Base-by-base conservation (phyloP, 2,113 vertebrate species). In the Ammospiza nelsoni region DNA sequence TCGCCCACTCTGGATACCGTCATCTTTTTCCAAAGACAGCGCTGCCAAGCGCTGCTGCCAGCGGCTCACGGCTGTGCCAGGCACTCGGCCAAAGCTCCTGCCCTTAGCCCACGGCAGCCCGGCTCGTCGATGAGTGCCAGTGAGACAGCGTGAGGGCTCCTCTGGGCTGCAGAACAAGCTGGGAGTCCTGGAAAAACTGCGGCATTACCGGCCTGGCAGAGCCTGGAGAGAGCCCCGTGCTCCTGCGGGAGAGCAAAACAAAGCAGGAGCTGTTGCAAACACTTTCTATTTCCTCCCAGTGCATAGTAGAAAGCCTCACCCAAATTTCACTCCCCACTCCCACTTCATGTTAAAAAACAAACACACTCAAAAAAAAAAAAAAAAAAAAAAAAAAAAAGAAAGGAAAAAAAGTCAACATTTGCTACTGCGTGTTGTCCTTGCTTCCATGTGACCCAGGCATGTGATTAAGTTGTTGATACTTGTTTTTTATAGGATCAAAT, bases 381-480 rank as follows among this genome's bases (percentile, higher is more conserved):
- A 66, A 39, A 7, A 61, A 69, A 35, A 41, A 35, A 41, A 41
- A 41, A 12, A 39, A 12, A 39, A 39, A 41, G 11, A 41, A 41
- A 41, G 39, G 23, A 75, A n/a, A 15, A 66, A 76, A 87, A 73
- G 81, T 48, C 43, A 91, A 13, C 48, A 33, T 77, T 96, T 95
- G 73, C 91, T 92, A 57, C 74, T 57, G 52, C 27, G 43, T 28
- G 15, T 72, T 94, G 82, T 58, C 90, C 27, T 80, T 83, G 37
- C 75, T 62, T 74, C 94, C 88, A 85, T 35, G 90, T 96, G 95
- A 96, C 79, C 77, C 8, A 48, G 31, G 37, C 95, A 96, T 80
- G 95, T 96, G 96, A 96, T 92, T 61, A 46, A 72, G 88, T 16
- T 95, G 95, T 57, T 86, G 83, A 55, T 92, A 75, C 88, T 92